A percentile compares a stretch with the other conserved stretches of the same genome.
Evolutionary conservation across 2,113 vertebrate genomes (phyloP).

Genomic region (Paratilapia polleni): DNA sequence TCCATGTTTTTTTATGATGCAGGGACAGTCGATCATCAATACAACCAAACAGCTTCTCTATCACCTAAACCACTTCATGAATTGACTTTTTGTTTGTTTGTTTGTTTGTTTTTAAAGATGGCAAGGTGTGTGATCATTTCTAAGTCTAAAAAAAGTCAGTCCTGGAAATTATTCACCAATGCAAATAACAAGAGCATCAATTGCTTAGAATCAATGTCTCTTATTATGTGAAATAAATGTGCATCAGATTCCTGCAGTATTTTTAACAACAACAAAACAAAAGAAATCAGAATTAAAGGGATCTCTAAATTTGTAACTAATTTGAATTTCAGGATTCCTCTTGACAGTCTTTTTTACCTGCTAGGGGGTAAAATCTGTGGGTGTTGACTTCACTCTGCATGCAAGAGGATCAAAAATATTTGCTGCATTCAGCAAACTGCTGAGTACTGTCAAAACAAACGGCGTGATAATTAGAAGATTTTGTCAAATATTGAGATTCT

Average conservation of each 20-base stretch:
- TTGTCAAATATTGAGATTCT: conserved; percentile 59
- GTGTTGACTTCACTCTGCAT: conserved; percentile 24
- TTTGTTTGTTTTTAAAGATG: neutral
- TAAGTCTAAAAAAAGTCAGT: neutral
- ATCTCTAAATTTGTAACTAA: conserved; percentile 22
- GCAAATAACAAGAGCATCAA: neutral
- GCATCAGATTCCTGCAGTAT: neutral
- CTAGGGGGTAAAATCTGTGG: neutral
- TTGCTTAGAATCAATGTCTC: neutral
- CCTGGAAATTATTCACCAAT: neutral
- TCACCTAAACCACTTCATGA: neutral
- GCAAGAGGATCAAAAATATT: conserved; percentile 44
- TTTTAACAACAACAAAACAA: neutral
- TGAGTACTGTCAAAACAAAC: conserved; percentile 60
- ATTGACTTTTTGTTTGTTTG: no score
- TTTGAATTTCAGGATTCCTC: conserved; percentile 25
- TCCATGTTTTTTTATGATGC: neutral
- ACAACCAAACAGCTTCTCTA: neutral
- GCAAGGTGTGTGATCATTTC: neutral
- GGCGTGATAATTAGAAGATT: conserved; percentile 63
- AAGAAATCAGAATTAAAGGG: no score
- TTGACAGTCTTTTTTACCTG: conserved; percentile 6
- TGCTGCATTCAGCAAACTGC: conserved; percentile 47
- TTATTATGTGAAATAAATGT: neutral
- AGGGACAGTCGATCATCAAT: neutral